Conservation (phyloP, 2,888 invertebrate species). For the Drosophila monieri region DNA sequence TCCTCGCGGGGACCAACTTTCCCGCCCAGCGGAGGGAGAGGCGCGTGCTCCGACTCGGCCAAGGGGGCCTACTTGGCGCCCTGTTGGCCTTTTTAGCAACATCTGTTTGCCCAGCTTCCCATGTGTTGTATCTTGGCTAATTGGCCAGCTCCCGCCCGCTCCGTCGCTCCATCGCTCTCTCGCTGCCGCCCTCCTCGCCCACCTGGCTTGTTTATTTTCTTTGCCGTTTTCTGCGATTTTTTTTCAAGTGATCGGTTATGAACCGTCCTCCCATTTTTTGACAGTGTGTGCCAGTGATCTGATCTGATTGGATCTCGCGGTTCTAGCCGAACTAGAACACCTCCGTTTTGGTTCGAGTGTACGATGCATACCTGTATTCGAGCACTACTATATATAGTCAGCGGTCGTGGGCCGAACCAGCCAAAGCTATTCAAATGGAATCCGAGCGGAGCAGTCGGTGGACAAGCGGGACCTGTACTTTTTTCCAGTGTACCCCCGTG, state of each 20-base stretch:
- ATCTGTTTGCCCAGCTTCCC: constrained; percentile 61
- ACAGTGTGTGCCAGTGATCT: constrained; percentile 6
- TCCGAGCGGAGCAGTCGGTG: background rate
- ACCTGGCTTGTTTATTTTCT: constrained; percentile 15
- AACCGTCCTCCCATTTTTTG: background rate
- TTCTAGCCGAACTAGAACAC: constrained; percentile 16
- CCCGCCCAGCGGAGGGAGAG: constrained; percentile 1
- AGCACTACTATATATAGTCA: constrained; percentile 12
- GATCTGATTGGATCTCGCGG: constrained; percentile 1
- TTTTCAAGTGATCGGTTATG: constrained; percentile 19
- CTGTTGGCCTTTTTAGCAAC: constrained; percentile 65
- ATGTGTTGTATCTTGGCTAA: constrained; percentile 36
- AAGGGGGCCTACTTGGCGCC: constrained; percentile 51
- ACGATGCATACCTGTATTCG: constrained; percentile 23
- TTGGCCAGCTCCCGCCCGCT: constrained; percentile 15
- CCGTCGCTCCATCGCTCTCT: background rate
- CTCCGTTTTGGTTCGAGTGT: constrained; percentile 25
- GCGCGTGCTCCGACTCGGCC: constrained; percentile 49
- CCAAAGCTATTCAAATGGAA: constrained; percentile 7
- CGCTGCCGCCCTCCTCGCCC: too few relatives aligned
- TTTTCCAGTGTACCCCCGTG: background rate
- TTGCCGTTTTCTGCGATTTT: constrained; percentile 3
- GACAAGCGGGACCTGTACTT: constrained; percentile 1
- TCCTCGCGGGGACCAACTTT: constrained; percentile 12
- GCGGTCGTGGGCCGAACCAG: constrained; percentile 12